A percentile compares a stretch with the other conserved stretches of the same genome.
These are phyloP conservation scores for Epistrophe eligans DNA, from an alignment of 2,888 invertebrate genomes.

Conservation along the genomic window DNA sequence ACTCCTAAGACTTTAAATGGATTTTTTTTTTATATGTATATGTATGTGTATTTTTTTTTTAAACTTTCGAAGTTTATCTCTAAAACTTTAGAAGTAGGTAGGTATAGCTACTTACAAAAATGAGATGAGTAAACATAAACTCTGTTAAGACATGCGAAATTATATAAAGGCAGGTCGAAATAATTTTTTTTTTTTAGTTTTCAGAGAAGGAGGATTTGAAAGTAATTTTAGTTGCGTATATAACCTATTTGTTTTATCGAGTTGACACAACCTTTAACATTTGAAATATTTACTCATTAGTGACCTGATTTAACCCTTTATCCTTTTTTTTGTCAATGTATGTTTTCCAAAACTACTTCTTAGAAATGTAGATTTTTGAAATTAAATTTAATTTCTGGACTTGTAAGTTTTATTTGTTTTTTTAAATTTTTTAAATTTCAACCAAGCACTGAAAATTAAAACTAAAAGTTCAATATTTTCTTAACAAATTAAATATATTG, in stretches of 20 bases:
- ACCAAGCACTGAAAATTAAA: too few relatives aligned
- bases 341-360: too few relatives aligned
- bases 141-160: conserved; percentile 1
- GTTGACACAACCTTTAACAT: conserved; percentile 9
- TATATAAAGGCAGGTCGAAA: background rate
- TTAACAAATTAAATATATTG: too few relatives aligned
- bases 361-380: too few relatives aligned
- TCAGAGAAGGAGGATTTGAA: background rate
- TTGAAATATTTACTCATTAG: conserved; percentile 27
- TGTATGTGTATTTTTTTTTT: background rate
- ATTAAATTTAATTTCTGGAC: too few relatives aligned
- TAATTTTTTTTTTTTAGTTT: background rate
- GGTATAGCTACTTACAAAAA: background rate
- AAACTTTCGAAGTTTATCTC: conserved; percentile 21
- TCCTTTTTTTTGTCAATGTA: too few relatives aligned
- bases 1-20: conserved; percentile 10
- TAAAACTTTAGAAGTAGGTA: background rate
- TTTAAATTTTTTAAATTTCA: too few relatives aligned
- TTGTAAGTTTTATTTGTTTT: too few relatives aligned
- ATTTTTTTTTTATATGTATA: background rate
- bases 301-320: background rate
- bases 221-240: background rate
- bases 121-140: background rate
- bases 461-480: too few relatives aligned
- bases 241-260: background rate